Conservation (phyloP, 1,140 invertebrate genomes). For the Drosophila guanche region DNA sequence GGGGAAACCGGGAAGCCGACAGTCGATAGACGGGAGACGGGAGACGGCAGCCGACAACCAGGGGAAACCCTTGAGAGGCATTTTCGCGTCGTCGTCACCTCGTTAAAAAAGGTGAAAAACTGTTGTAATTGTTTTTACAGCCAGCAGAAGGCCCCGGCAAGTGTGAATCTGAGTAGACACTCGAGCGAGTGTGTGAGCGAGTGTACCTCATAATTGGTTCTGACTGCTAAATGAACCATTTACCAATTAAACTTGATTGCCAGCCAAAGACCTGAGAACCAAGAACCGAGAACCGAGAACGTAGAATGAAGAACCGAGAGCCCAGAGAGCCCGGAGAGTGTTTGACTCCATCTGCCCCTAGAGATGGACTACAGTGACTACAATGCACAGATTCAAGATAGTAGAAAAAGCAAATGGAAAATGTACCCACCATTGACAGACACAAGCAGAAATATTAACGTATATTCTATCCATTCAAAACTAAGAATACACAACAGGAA, state of each 20-base stretch:
- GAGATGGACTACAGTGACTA: conserved; percentile 7
- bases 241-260: conserved; percentile 78
- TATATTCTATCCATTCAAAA: no score
- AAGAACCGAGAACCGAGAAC: conserved; percentile 5
- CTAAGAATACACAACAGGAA: neutral
- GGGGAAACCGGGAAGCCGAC: conserved; percentile 4
- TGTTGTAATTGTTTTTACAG: conserved; percentile 78
- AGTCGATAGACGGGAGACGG: neutral
- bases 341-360: conserved; percentile 11
- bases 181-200: conserved; percentile 31
- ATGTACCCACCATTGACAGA: neutral
- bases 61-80: conserved; percentile 23
- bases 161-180: conserved; percentile 30
- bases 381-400: no score
- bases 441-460: neutral
- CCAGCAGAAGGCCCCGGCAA: conserved; percentile 14
- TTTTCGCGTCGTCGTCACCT: conserved; percentile 42
- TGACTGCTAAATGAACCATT: conserved; percentile 82
- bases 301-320: conserved; percentile 13
- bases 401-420: no score
- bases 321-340: neutral
- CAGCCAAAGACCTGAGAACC: conserved; percentile 31
- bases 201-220: conserved; percentile 68
- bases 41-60: no score
- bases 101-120: conserved; percentile 67